A percentile compares a stretch with the other conserved stretches of the same genome.
phyloP scores from a whole-genome alignment of 2,113 vertebrate genomes.

The Neolamprologus sp. region DNA sequence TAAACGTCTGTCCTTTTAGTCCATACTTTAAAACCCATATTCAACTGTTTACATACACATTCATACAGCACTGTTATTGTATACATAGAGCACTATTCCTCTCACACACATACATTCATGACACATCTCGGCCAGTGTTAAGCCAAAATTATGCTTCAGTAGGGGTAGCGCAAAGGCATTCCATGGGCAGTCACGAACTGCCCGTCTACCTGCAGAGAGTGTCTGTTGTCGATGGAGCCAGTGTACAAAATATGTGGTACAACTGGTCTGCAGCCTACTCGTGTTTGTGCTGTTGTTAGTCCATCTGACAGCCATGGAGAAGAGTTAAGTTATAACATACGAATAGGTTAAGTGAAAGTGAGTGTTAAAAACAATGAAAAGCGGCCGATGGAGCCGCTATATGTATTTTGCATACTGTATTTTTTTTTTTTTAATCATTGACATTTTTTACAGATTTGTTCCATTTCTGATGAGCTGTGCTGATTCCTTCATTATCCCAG shows the following conservation, averaged over 20 bases:
- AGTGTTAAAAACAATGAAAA: background rate
- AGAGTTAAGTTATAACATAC: background rate
- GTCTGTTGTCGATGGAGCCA: background rate
- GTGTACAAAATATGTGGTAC: background rate
- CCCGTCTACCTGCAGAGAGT: background rate
- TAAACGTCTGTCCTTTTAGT: background rate
- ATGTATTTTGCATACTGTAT: background rate
- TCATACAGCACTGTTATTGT: background rate
- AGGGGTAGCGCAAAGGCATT: background rate
- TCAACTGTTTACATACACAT: background rate
- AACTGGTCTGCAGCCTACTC: background rate
- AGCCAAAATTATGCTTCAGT: background rate
- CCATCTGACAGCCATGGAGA: background rate
- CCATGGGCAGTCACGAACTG: background rate
- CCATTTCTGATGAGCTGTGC: background rate
- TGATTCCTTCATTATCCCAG: background rate
- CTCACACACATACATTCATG: background rate
- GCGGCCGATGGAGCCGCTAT: background rate
- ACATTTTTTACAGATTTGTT: background rate
- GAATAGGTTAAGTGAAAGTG: background rate
- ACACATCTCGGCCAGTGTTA: background rate
- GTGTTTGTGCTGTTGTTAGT: background rate
- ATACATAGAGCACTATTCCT: background rate
- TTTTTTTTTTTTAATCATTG: background rate
- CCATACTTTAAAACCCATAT: background rate